Evolutionary conservation across 2,888 invertebrate genomes (phyloP).

Genomic region (Eupithecia pulchellata): DNA sequence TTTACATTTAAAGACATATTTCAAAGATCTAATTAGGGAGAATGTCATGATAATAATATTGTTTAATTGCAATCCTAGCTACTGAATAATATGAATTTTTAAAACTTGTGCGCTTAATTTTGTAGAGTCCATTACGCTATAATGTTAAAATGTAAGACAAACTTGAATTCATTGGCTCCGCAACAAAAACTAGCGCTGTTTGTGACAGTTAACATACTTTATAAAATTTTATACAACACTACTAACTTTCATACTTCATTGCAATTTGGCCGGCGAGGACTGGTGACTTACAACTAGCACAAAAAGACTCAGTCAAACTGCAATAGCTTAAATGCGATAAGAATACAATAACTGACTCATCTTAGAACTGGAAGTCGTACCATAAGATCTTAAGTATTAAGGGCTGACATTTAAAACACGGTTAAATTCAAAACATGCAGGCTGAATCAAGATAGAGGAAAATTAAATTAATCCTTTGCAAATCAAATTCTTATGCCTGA

Average conservation of each 20-base stretch:
- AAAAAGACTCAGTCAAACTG: constrained; percentile 2
- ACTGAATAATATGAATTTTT: constrained; percentile 9
- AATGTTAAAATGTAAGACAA: background rate
- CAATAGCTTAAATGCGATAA: constrained; percentile 7
- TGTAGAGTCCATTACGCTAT: background rate
- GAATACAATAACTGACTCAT: background rate
- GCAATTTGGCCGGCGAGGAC: background rate
- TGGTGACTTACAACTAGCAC: constrained; percentile 1
- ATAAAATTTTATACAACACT: background rate
- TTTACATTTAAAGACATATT: constrained; percentile 45
- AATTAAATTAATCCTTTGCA: background rate
- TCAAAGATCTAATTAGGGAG: constrained; percentile 37
- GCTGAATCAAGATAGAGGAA: background rate
- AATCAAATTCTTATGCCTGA: too few relatives aligned
- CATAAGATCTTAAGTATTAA: background rate
- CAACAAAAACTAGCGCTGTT: background rate
- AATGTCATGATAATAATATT: constrained; percentile 41
- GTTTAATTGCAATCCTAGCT: constrained; percentile 29
- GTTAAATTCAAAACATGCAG: background rate
- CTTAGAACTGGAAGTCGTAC: background rate
- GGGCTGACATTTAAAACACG: background rate
- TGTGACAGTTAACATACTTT: background rate
- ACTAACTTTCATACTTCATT: background rate
- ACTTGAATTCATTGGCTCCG: background rate
- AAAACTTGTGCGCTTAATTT: constrained; percentile 7